Base-by-base conservation (phyloP, 2,113 vertebrate species). In the Cebidichthys violaceus region DNA sequence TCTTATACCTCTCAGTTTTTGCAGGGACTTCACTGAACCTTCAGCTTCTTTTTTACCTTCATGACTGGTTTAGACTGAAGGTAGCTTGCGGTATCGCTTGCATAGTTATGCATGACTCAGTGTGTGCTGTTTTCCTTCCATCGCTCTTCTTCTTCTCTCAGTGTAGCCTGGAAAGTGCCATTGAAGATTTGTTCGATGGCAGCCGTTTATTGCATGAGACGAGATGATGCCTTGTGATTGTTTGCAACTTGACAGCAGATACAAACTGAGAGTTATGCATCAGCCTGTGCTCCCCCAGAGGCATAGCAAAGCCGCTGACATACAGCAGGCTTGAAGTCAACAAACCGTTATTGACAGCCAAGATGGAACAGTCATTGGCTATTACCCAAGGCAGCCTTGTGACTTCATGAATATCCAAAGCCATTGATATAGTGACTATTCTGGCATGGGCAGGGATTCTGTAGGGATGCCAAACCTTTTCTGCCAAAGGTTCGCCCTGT, bases 371-470 rank as follows among this genome's bases (percentile, higher is more conserved):
- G 47, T 60, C 41, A 55, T 33, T 79, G 78, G 86, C 70, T 57
- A 22, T 27, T 24, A 9, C 33, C 68, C 78, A 78, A 70, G 45
- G 52, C 43, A 1, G 31, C 37, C 70, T n/a, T 72, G 55, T 33
- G n/a, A 61, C 61, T 54, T 68, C 45, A 81, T 80, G 85, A 80
- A 69, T 83, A 77, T 77, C 54, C 62, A 80, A 61, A 72, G 71
- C 22, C 4, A 67, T 15, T 45, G 41, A 79, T 55, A 62, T 22
- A 55, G 52, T 43, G 55, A 64, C 22, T n/a, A 33, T 20, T 29
- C 39, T 66, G 60, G 74, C 67, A 66, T 39, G 6, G 29, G 35
- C 13, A 70, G 18, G 13, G 15, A 60, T 5, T 11, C 65, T 15
- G 35, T 24, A 41, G 18, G 52, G 43, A 22, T 66, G 43, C 39